phyloP scores from a whole-genome alignment of 2,888 invertebrate species.

The Tetanocera ferruginea region DNA sequence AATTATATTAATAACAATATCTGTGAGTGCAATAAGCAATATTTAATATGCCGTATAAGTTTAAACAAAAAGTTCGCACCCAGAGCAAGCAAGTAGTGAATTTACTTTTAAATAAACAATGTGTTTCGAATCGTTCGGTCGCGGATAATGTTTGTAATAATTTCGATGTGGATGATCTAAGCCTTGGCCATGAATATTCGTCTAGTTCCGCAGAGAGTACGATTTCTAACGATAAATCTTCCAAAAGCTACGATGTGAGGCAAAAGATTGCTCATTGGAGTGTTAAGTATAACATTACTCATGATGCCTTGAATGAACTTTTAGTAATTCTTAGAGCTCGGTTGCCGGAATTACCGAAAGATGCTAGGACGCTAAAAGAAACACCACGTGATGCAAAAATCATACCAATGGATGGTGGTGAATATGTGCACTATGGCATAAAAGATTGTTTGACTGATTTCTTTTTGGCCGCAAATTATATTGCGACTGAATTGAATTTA shows the following conservation, averaged over 20 bases:
- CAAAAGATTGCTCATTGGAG: constrained; percentile 36
- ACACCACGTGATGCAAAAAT: constrained; percentile 35
- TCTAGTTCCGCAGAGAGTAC: no score
- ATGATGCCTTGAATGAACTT: constrained; percentile 31
- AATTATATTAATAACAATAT: no score
- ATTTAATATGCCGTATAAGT: no score
- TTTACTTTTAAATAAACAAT: no score
- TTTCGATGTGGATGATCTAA: no score
- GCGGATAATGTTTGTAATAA: no score
- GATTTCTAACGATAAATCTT: not conserved
- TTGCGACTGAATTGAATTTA: constrained; percentile 17
- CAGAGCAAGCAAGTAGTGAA: no score
- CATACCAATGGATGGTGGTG: constrained; percentile 30
- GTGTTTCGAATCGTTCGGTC: no score
- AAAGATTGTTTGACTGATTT: constrained; percentile 42
- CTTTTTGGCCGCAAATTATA: constrained; percentile 4
- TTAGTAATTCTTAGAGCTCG: constrained; percentile 29
- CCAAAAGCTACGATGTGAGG: not conserved
- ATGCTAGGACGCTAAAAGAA: constrained; percentile 41
- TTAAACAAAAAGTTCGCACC: no score
- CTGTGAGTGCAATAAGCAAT: no score
- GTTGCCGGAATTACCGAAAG: constrained; percentile 31
- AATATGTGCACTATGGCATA: constrained; percentile 42
- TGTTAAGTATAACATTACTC: constrained; percentile 38
- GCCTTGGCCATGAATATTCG: no score